Evolutionary conservation across 2,888 invertebrate species (phyloP).

Genomic region (Caenorhabditis afra): DNA sequence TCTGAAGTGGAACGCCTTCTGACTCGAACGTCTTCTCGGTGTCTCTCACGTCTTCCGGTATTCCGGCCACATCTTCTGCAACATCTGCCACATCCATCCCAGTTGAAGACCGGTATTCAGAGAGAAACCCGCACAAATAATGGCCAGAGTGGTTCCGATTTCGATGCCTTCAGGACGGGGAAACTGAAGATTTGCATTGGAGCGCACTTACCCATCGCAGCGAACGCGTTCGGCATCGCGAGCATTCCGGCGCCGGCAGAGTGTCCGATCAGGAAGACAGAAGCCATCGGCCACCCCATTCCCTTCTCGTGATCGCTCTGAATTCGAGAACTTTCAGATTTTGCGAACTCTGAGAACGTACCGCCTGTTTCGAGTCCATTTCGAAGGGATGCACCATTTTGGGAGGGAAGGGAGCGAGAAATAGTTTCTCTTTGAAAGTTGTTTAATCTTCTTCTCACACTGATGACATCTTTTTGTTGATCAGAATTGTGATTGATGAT

Average conservation of each 20-base stretch:
- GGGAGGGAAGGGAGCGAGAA: not conserved
- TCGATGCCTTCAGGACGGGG: conserved; percentile 6
- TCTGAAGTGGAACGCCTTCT: conserved; percentile 18
- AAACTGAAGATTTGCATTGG: not conserved
- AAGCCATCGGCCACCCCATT: conserved; percentile 57
- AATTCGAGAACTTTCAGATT: not conserved
- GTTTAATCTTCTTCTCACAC: conserved; percentile 1
- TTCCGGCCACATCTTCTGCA: conserved; percentile 60
- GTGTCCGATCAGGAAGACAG: conserved; percentile 59
- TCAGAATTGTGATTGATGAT: conserved; percentile 5
- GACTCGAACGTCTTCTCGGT: too few relatives aligned
- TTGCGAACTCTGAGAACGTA: not conserved
- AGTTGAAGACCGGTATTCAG: conserved; percentile 56
- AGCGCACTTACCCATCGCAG: conserved; percentile 37
- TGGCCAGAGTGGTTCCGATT: conserved; percentile 44
- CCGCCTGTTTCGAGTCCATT: conserved; percentile 16
- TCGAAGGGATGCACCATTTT: conserved; percentile 25
- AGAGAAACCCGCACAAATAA: conserved; percentile 46
- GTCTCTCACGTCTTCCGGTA: conserved; percentile 9
- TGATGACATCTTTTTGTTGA: not conserved
- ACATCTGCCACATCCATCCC: conserved; percentile 56
- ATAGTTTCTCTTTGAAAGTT: too few relatives aligned
- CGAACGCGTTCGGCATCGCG: conserved; percentile 50
- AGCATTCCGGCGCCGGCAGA: conserved; percentile 64
- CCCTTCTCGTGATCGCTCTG: conserved; percentile 17